Conservation (phyloP, 2,113 vertebrate genomes). For the Ahaetulla prasina region DNA sequence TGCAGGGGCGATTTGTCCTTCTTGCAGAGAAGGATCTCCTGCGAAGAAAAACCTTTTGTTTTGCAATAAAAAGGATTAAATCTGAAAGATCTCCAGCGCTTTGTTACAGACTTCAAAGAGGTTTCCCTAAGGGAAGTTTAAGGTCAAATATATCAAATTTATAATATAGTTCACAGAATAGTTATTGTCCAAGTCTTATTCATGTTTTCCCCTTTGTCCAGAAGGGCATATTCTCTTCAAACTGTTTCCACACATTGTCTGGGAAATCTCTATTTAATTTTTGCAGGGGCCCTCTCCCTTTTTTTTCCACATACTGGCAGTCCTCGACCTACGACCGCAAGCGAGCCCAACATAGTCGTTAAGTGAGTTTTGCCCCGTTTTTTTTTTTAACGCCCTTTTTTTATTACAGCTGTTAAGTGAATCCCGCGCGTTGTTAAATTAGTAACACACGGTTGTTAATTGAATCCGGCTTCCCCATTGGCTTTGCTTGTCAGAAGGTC, state of each 20-base stretch:
- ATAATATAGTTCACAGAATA: neutral
- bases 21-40: neutral
- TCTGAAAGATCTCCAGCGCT: neutral
- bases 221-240: neutral
- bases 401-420: too few relatives aligned
- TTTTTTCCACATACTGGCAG: neutral
- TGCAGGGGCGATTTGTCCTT: neutral
- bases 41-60: neutral
- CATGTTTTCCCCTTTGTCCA: neutral
- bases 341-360: neutral
- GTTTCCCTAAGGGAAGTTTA: neutral
- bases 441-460: too few relatives aligned
- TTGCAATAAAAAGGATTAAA: neutral
- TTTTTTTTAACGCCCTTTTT: too few relatives aligned
- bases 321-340: neutral
- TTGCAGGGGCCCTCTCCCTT: too few relatives aligned
- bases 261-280: neutral
- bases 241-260: neutral
- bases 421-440: too few relatives aligned
- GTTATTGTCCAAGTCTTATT: neutral
- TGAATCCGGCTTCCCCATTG: too few relatives aligned
- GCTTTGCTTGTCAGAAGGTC: too few relatives aligned
- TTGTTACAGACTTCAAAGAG: constrained; percentile 2
- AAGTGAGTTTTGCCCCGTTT: neutral
- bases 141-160: neutral